These are phyloP conservation scores for Ridgeia piscesae DNA, from an alignment of 1,140 invertebrate genomes.

Conservation along the genomic window DNA sequence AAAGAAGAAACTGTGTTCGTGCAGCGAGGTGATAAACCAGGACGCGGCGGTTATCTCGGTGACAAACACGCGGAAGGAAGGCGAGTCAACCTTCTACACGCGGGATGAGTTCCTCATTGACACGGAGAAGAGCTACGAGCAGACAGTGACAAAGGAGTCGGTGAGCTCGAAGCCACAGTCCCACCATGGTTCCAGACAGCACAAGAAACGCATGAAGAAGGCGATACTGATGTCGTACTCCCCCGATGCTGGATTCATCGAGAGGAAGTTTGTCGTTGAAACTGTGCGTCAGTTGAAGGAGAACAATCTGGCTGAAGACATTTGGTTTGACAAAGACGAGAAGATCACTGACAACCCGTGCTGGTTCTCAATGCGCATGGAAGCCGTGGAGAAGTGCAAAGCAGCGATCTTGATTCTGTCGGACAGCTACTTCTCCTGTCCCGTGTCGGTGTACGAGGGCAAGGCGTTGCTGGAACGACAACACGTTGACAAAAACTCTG, in stretches of 20 bases:
- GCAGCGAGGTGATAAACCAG: slow-evolving; percentile 3
- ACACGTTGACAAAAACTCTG: slow-evolving; percentile 35
- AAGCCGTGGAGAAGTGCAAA: slow-evolving; percentile 51
- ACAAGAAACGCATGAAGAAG: slow-evolving; percentile 42
- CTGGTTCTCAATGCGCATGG: slow-evolving; percentile 54
- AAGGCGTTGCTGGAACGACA: slow-evolving; percentile 50
- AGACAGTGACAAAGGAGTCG: neutral
- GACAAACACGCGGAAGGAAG: neutral
- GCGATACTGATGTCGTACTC: slow-evolving; percentile 54
- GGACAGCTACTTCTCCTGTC: slow-evolving; percentile 52
- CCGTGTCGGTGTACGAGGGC: slow-evolving; percentile 53
- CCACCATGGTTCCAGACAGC: neutral
- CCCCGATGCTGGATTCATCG: slow-evolving; percentile 54
- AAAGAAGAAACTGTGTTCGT: neutral
- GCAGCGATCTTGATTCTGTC: slow-evolving; percentile 51
- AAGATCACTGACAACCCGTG: slow-evolving; percentile 50
- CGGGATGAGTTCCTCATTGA: neutral
- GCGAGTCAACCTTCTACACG: neutral
- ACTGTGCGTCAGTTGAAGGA: slow-evolving; percentile 51
- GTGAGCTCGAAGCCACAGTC: neutral
- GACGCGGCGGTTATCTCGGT: neutral
- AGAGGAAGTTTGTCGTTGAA: slow-evolving; percentile 54
- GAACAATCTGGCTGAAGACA: slow-evolving; percentile 53
- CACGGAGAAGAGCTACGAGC: neutral
- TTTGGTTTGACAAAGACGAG: slow-evolving; percentile 57